Evolutionary conservation across 2,888 invertebrate genomes (phyloP).

Genomic region (Diplolepis rosae): DNA sequence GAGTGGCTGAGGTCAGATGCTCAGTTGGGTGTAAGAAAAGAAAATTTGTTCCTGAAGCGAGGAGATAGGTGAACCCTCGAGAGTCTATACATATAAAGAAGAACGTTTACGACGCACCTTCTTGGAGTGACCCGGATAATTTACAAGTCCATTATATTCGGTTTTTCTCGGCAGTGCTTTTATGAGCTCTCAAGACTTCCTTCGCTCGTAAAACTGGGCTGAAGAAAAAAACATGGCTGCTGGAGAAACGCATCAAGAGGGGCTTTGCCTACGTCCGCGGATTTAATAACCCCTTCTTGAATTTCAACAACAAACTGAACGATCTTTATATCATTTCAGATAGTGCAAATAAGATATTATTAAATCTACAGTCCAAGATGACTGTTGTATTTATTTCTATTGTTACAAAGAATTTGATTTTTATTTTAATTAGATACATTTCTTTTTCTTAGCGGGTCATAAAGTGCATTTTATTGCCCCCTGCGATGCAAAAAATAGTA

Average conservation of each 20-base stretch:
- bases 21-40: neutral
- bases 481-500: no score
- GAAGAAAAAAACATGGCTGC: constrained; percentile 33
- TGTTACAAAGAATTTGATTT: no score
- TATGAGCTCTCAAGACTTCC: constrained; percentile 50
- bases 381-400: no score
- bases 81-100: constrained; percentile 4
- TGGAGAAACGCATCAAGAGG: neutral
- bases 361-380: no score
- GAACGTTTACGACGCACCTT: constrained; percentile 49
- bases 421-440: no score
- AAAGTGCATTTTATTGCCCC: no score
- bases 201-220: constrained; percentile 47
- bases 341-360: no score
- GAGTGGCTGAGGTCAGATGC: neutral
- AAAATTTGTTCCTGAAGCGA: neutral
- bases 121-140: constrained; percentile 54
- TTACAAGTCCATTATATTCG: constrained; percentile 59
- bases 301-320: neutral
- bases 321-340: no score
- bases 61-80: neutral
- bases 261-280: neutral
- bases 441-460: no score
- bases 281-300: neutral
- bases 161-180: constrained; percentile 56